These are phyloP conservation scores for Lasioglossum baleicum DNA, from an alignment of 1,140 invertebrate species.

Conservation along the genomic window DNA sequence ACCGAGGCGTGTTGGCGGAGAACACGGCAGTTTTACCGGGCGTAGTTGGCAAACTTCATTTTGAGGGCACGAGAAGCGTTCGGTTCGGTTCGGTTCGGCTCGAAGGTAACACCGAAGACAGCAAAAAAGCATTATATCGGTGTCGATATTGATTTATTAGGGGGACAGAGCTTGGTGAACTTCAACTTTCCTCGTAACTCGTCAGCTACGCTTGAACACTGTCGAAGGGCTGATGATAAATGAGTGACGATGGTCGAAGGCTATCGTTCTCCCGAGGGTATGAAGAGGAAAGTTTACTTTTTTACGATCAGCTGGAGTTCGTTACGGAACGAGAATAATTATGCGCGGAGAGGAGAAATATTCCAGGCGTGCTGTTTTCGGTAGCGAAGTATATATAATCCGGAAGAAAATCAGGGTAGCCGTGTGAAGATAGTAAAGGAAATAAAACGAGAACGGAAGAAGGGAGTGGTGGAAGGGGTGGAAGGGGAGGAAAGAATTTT, in stretches of 20 bases:
- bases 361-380: background rate
- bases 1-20: too few relatives aligned
- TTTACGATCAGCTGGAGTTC: background rate
- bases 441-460: slow-evolving; percentile 30
- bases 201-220: slow-evolving; percentile 13
- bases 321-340: background rate
- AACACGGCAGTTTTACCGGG: too few relatives aligned
- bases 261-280: slow-evolving; percentile 9
- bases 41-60: too few relatives aligned
- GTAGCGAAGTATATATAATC: background rate
- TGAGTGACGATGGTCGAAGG: slow-evolving; percentile 13
- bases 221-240: slow-evolving; percentile 35
- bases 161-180: slow-evolving; percentile 6
- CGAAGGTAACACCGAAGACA: background rate
- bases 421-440: background rate
- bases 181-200: slow-evolving; percentile 26
- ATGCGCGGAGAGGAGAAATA: background rate
- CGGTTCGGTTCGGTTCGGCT: too few relatives aligned
- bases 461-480: background rate
- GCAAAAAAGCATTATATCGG: slow-evolving; percentile 14
- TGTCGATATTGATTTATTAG: slow-evolving; percentile 50
- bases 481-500: slow-evolving; percentile 33
- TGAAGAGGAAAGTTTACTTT: background rate
- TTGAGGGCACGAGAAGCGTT: too few relatives aligned
- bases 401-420: background rate